These are phyloP conservation scores for Pristionchus pacificus DNA, from an alignment of 1,140 invertebrate genomes.

Conservation along the genomic window DNA sequence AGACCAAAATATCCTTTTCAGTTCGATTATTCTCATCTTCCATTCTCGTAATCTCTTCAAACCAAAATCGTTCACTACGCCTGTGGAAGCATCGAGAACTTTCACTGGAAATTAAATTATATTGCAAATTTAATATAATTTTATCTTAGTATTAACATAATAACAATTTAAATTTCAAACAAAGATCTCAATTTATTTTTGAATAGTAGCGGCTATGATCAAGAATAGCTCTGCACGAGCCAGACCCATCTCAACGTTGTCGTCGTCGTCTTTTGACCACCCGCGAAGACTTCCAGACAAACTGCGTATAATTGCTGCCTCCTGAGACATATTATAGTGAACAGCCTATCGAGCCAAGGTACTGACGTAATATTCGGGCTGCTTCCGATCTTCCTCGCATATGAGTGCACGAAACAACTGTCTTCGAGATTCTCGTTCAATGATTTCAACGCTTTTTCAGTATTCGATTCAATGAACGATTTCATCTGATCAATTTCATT, in stretches of 20 bases:
- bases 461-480: background rate
- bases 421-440: constrained; percentile 4
- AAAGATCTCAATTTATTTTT: too few relatives aligned
- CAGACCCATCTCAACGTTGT: constrained; percentile 17
- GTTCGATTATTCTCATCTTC: too few relatives aligned
- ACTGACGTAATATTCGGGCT: constrained; percentile 2
- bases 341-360: background rate
- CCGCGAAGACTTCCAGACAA: constrained; percentile 3
- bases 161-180: too few relatives aligned
- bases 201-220: too few relatives aligned
- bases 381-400: constrained; percentile 4
- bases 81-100: too few relatives aligned
- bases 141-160: too few relatives aligned
- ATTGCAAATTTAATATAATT: too few relatives aligned
- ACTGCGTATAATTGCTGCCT: background rate
- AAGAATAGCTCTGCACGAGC: constrained; percentile 7
- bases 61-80: too few relatives aligned
- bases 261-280: constrained; percentile 13
- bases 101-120: too few relatives aligned
- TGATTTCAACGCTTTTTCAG: background rate
- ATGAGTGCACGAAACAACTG: constrained; percentile 16
- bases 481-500: too few relatives aligned
- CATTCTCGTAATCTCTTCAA: too few relatives aligned
- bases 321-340: background rate
- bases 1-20: too few relatives aligned